Conservation (phyloP, 2,113 vertebrate species). For the Sebastes schlegelii region DNA sequence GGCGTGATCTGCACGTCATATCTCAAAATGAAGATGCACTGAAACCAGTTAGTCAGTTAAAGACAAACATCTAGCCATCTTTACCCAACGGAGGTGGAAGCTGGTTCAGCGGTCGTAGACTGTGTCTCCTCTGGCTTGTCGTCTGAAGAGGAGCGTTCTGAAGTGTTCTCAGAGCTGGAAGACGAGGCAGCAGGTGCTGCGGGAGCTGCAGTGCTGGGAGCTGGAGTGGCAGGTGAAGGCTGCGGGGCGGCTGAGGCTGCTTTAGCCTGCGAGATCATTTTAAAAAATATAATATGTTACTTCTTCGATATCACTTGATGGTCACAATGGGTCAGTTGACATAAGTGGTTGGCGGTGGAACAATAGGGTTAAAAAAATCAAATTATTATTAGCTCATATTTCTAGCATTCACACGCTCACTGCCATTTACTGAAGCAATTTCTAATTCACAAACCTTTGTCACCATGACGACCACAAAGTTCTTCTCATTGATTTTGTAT, state of each 20-base stretch:
- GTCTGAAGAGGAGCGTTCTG: slow-evolving; percentile 80
- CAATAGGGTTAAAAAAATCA: background rate
- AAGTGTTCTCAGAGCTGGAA: slow-evolving; percentile 72
- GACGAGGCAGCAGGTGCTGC: slow-evolving; percentile 75
- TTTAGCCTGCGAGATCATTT: slow-evolving; percentile 86
- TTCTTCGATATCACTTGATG: background rate
- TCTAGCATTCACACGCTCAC: background rate
- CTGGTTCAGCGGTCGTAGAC: slow-evolving; percentile 74
- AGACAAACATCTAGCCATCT: slow-evolving; percentile 17
- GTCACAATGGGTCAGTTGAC: background rate
- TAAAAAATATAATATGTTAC: background rate
- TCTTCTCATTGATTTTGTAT: slow-evolving; percentile 98
- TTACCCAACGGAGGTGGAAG: slow-evolving; percentile 78
- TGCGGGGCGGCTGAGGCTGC: slow-evolving; percentile 80
- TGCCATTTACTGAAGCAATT: background rate
- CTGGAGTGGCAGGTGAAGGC: slow-evolving; percentile 53
- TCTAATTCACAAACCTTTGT: slow-evolving; percentile 88
- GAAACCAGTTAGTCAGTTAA: background rate
- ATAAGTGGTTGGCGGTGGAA: background rate
- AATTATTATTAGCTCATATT: slow-evolving; percentile 3
- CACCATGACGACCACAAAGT: slow-evolving; percentile 98
- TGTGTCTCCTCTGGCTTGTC: slow-evolving; percentile 84
- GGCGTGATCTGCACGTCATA: background rate
- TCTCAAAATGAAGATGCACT: background rate
- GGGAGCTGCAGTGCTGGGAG: slow-evolving; percentile 74